Base-by-base conservation (phyloP, 2,113 vertebrate species). In the Andinoacara biseriatus region DNA sequence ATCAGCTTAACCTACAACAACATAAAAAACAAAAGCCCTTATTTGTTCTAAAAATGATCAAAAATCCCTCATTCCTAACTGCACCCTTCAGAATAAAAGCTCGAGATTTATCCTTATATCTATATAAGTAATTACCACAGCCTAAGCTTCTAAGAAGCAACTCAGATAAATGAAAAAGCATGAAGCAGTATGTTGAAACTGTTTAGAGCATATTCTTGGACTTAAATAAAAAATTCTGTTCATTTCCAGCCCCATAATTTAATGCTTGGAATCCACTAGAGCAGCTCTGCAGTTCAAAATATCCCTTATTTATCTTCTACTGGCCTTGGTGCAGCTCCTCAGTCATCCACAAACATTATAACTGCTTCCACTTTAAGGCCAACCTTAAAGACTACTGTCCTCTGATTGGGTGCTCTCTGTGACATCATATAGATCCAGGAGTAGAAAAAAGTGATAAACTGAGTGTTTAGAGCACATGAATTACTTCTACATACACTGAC, bases 401-500 rank as follows among this genome's bases (percentile, higher is more conserved):
- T 54, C 31, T 54, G 46, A 54, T 72, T 54, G 67, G 67, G 20
- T 8, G 52, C 46, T 52, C 18, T 31, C 24, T 52, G 11, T 69
- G 65, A 69, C 24, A 69, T 52, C 26, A 72, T 20, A 26, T 1
- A 20, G 65, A 52, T 31, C 65, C 43, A 52, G 10, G 29, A 72
- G 26, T 20, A 31, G 17, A 52, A 54, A 72, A 54, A 33, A 31
- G 3, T 18, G 40, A 17, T 13, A 29, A 67, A 67, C 40, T 29
- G 18, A 52, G 43, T 20, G 43, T 52, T 46, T 5, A 46, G 14
- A 46, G 43, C 43, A 72, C 26, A 14, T 20, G 18, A 5, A n/a
- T 31, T 72, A 52, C 10, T 52, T 52, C 15, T 52, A 26, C 24
- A 13, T 29, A 0, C 40, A 0, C 40, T 49, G 24, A 29, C 15